Conservation (phyloP, 1,140 invertebrate species). For the Acromyrmex heyeri region DNA sequence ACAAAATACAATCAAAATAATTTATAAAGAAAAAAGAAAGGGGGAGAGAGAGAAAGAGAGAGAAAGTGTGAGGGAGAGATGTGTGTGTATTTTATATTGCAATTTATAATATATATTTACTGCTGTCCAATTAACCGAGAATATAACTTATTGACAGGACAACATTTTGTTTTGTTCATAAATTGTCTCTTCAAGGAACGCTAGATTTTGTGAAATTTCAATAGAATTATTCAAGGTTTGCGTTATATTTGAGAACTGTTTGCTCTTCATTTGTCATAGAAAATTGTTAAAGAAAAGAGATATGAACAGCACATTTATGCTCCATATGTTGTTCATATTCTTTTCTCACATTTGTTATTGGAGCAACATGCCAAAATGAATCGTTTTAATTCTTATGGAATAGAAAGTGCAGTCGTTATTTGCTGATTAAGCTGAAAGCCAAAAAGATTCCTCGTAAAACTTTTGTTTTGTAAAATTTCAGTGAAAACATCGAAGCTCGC, state of each 20-base stretch:
- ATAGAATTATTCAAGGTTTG: neutral
- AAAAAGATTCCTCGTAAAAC: neutral
- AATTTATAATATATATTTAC: neutral
- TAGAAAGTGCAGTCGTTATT: neutral
- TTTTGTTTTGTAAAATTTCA: neutral
- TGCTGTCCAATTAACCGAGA: neutral
- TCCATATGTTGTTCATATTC: neutral
- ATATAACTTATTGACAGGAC: neutral
- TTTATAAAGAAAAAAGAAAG: too few relatives aligned
- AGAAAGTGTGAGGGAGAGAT: neutral
- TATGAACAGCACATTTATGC: neutral
- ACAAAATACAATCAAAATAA: too few relatives aligned
- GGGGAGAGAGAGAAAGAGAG: neutral
- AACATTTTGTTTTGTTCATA: neutral
- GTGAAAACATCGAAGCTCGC: neutral
- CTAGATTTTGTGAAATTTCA: neutral
- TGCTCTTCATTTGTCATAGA: neutral
- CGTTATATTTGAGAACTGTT: neutral
- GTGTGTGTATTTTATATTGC: neutral
- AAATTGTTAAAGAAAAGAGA: neutral
- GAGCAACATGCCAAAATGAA: neutral
- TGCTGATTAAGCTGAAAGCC: neutral
- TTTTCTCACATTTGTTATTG: conserved; percentile 7
- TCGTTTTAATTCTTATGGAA: neutral
- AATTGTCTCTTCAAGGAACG: neutral